Base-by-base conservation (phyloP, 2,113 vertebrate species). In the Sceloporus undulatus region DNA sequence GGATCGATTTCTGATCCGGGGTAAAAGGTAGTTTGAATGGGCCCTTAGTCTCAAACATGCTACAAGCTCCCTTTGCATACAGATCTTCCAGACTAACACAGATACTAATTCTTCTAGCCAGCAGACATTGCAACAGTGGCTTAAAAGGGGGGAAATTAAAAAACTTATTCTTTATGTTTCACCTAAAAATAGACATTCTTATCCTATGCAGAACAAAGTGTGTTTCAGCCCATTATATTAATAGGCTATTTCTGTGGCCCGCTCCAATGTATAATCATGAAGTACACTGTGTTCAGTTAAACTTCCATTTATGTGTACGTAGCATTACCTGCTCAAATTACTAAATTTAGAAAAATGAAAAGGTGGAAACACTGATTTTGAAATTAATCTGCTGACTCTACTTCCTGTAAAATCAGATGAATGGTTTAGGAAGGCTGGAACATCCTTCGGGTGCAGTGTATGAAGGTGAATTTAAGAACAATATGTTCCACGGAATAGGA, bases 381-480 rank as follows among this genome's bases (percentile, higher is more conserved):
- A 34, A 54, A 87, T 81, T 91, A 78, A 93, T 5, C 1, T 86
- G n/a, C 75, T 93, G 88, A 85, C 70, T 84, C 88, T 74, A 87
- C 52, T 89, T 91, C 88, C 59, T 84, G 29, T 85, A 85, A 75
- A 83, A 71, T 79, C 91, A 98, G 97, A 98, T 98, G 97, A 96
- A 98, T 78, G 98, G 98, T 75, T 94, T 80, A 82, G 98, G 98
- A 88, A 97, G 91, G 88, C 92, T 98, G 54, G 95, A 96, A 29
- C 95, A 97, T 94, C 97, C 97, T 74, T 98, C 98, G 42, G 97
- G 98, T 85, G 97, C 97, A 2, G 85, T 94, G 48, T 98, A 98
- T 92, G 95, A 98, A 97, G 98, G 98, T 59, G 92, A 98, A 68
- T 98, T 98, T 93, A 96, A 96, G 92, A 96, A 98, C 92, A 98